These are phyloP conservation scores for Sipha maydis DNA, from an alignment of 2,888 invertebrate species.

Conservation along the genomic window DNA sequence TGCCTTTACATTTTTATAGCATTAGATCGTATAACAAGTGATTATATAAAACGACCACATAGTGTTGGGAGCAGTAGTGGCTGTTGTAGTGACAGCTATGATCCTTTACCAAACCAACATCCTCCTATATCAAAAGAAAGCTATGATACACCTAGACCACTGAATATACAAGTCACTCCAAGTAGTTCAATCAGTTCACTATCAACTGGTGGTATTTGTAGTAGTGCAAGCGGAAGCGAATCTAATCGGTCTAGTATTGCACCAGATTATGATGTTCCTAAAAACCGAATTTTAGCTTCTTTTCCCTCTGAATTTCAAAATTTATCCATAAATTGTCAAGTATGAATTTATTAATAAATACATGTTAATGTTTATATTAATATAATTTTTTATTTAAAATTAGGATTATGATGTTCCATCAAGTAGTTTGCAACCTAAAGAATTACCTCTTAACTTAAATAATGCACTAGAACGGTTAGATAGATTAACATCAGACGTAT, in stretches of 20 bases:
- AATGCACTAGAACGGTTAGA: slow-evolving; percentile 81
- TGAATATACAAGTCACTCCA: slow-evolving; percentile 72
- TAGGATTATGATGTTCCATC: slow-evolving; percentile 75
- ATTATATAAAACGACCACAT: slow-evolving; percentile 62
- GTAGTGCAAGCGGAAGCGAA: slow-evolving; percentile 69
- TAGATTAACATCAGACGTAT: slow-evolving; percentile 76
- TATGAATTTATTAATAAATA: slow-evolving; percentile 25
- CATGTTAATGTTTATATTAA: slow-evolving; percentile 5
- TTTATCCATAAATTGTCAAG: slow-evolving; percentile 47
- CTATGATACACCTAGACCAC: slow-evolving; percentile 76
- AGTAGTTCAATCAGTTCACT: slow-evolving; percentile 77
- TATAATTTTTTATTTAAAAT: slow-evolving; percentile 63
- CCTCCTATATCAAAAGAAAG: slow-evolving; percentile 68
- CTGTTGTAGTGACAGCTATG: slow-evolving; percentile 68
- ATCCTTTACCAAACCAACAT: slow-evolving; percentile 71
- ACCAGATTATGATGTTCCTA: slow-evolving; percentile 78
- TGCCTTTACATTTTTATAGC: slow-evolving; percentile 18
- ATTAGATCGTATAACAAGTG: slow-evolving; percentile 45
- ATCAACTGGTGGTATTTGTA: slow-evolving; percentile 69
- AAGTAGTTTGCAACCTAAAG: slow-evolving; percentile 69
- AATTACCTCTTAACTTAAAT: slow-evolving; percentile 78
- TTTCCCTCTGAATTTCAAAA: slow-evolving; percentile 45
- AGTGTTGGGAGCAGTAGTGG: slow-evolving; percentile 65
- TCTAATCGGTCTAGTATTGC: slow-evolving; percentile 72
- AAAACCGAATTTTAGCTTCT: slow-evolving; percentile 63